Evolutionary conservation across 2,113 vertebrate genomes (phyloP).

Genomic region (Tamias sibiricus): DNA sequence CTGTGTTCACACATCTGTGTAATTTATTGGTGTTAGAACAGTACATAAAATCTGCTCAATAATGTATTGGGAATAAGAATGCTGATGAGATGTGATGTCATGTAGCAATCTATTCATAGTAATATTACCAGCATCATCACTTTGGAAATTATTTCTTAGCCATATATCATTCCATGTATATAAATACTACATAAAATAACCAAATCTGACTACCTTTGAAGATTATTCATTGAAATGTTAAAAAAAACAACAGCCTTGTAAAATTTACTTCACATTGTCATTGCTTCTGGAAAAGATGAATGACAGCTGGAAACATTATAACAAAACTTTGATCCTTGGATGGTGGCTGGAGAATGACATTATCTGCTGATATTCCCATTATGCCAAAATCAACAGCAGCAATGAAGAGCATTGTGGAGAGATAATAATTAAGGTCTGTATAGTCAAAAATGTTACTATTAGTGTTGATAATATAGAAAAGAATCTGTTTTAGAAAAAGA

Average conservation of each 20-base stretch:
- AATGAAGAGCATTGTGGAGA: constrained; percentile 84
- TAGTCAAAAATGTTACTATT: neutral
- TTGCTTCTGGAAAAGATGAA: constrained; percentile 68
- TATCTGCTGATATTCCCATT: constrained; percentile 70
- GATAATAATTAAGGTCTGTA: constrained; percentile 86
- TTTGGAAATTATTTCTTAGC: neutral
- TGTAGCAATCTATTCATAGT: neutral
- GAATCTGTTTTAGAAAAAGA: neutral
- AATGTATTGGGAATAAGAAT: neutral
- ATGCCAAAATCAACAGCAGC: constrained; percentile 84
- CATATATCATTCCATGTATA: neutral
- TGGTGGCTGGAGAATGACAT: constrained; percentile 81
- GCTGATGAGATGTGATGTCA: neutral
- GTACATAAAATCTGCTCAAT: neutral
- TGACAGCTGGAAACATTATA: constrained; percentile 77
- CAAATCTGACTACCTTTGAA: neutral
- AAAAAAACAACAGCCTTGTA: constrained; percentile 82
- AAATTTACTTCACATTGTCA: constrained; percentile 84
- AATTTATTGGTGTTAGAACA: neutral
- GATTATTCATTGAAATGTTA: neutral
- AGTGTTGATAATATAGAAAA: neutral
- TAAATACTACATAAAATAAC: neutral
- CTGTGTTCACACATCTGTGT: neutral
- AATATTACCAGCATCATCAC: constrained; percentile 6
- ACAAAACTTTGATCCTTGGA: constrained; percentile 81